These are phyloP conservation scores for Ceraclea dissimilis DNA, from an alignment of 2,888 invertebrate species.

Conservation along the genomic window DNA sequence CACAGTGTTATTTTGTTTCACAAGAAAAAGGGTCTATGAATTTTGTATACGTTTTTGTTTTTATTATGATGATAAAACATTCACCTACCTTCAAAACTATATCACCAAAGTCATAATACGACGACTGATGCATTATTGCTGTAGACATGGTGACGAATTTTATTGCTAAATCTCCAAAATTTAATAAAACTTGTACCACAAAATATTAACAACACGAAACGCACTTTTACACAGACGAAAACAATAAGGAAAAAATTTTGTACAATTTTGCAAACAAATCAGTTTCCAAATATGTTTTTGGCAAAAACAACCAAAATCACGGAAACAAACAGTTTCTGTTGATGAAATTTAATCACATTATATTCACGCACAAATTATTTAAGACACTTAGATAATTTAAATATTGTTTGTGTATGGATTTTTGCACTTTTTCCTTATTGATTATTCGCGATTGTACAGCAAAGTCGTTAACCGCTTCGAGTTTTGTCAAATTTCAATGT, in stretches of 20 bases:
- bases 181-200: no score
- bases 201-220: not conserved
- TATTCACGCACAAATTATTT: slow-evolving; percentile 10
- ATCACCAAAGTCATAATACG: slow-evolving; percentile 70
- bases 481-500: not conserved
- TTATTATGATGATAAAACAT: not conserved
- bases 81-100: slow-evolving; percentile 60
- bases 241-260: not conserved
- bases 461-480: slow-evolving; percentile 1
- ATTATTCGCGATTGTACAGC: slow-evolving; percentile 14
- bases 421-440: no score
- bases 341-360: slow-evolving; percentile 13
- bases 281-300: slow-evolving; percentile 19
- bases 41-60: no score
- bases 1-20: no score
- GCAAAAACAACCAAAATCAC: slow-evolving; percentile 17
- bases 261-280: slow-evolving; percentile 8
- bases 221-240: not conserved
- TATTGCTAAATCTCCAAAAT: not conserved
- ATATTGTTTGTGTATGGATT: not conserved
- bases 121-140: slow-evolving; percentile 68
- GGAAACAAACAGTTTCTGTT: slow-evolving; percentile 18
- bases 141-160: slow-evolving; percentile 53
- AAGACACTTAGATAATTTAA: not conserved
- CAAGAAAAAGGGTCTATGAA: no score